These are phyloP conservation scores for Thymallus thymallus DNA, from an alignment of 2,113 vertebrate species.

Conservation along the genomic window DNA sequence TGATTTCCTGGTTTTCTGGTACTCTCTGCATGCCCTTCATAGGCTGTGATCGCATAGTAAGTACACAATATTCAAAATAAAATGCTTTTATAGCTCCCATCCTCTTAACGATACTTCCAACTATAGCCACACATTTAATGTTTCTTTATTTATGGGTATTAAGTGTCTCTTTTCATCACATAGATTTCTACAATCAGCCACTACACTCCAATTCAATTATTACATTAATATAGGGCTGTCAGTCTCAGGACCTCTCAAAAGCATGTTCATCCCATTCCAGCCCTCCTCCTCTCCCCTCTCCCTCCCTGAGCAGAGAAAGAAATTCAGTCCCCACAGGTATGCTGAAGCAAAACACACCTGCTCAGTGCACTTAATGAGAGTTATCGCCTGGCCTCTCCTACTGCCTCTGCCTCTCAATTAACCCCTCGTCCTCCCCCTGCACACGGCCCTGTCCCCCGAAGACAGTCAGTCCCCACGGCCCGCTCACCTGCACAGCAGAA, in stretches of 20 bases:
- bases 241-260: not conserved
- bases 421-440: constrained; percentile 49
- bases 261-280: not conserved
- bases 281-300: not conserved
- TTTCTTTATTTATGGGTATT: too few species aligned
- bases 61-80: not conserved
- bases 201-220: constrained; percentile 28
- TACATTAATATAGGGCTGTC: constrained; percentile 1
- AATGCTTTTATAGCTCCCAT: too few species aligned
- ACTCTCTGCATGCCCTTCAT: too few species aligned
- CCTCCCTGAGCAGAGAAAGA: constrained; percentile 43
- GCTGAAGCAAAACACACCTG: constrained; percentile 52
- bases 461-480: constrained; percentile 36
- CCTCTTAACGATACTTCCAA: too few species aligned
- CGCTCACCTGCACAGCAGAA: constrained; percentile 57
- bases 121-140: too few species aligned
- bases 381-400: constrained; percentile 55
- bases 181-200: constrained; percentile 4
- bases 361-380: constrained; percentile 49
- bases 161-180: not conserved
- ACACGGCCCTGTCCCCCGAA: constrained; percentile 38
- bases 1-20: too few species aligned
- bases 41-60: too few species aligned
- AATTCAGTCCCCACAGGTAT: constrained; percentile 41
- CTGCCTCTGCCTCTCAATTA: constrained; percentile 53